Evolutionary conservation across 2,113 vertebrate genomes (phyloP).

Genomic region (Oreochromis tanganicae): DNA sequence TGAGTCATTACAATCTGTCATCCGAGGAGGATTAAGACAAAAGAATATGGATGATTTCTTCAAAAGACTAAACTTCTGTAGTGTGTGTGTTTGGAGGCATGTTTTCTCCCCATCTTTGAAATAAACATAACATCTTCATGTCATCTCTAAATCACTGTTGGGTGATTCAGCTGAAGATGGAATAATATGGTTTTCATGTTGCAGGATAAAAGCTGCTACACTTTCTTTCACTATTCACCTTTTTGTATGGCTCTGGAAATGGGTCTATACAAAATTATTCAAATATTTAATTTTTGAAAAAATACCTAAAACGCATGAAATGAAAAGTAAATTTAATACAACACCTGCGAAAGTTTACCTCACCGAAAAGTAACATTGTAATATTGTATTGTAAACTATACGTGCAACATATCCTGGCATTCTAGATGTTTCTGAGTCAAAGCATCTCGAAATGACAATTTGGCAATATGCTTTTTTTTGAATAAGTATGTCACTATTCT

Average conservation of each 20-base stretch:
- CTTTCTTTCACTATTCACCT: background rate
- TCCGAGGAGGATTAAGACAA: background rate
- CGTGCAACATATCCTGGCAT: background rate
- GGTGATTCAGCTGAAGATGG: background rate
- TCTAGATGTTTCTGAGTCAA: background rate
- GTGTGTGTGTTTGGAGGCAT: background rate
- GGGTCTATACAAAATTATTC: background rate
- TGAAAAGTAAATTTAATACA: background rate
- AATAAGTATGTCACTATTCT: background rate
- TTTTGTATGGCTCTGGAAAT: background rate
- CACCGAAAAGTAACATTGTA: background rate
- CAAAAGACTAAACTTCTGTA: background rate
- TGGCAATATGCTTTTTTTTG: background rate
- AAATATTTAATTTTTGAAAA: background rate
- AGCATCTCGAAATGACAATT: background rate
- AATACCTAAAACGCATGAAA: background rate
- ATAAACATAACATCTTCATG: background rate
- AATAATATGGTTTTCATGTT: background rate
- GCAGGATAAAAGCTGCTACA: background rate
- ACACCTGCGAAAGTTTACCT: fast-evolving
- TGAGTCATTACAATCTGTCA: conserved; percentile 16
- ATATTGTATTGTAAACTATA: background rate
- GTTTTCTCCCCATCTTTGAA: background rate
- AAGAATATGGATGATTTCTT: background rate
- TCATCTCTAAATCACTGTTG: background rate